Conservation (phyloP, 2,888 invertebrate species). For the Cosmorhoe ocellata region DNA sequence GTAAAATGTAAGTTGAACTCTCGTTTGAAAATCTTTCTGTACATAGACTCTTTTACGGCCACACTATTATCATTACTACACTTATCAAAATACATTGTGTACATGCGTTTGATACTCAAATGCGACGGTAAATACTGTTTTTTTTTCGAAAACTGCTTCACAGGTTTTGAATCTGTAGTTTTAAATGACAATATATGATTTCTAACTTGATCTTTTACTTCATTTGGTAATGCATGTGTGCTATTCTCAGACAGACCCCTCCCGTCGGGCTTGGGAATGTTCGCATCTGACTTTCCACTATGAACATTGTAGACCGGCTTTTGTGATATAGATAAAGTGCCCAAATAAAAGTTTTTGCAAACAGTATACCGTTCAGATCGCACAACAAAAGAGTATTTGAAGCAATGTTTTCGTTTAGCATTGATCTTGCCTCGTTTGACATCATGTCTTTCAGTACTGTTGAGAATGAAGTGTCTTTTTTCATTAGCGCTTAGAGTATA, state of each 20-base stretch:
- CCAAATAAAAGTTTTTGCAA: conserved; percentile 74
- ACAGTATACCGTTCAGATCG: conserved; percentile 62
- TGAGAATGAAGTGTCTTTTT: conserved; percentile 71
- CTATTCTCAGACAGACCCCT: conserved; percentile 65
- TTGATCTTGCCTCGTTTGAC: conserved; percentile 51
- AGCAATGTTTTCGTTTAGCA: conserved; percentile 62
- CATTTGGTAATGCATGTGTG: conserved; percentile 58
- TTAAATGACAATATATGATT: conserved; percentile 64
- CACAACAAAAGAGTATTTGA: conserved; percentile 70
- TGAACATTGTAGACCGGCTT: conserved; percentile 76
- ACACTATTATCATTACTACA: conserved; percentile 54
- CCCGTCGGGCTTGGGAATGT: conserved; percentile 73
- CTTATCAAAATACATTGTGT: conserved; percentile 59
- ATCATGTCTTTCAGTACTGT: conserved; percentile 66
- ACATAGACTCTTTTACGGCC: conserved; percentile 73
- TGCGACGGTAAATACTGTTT: conserved; percentile 62
- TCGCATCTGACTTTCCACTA: conserved; percentile 67
- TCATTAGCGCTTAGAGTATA: conserved; percentile 70
- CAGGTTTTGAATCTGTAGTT: conserved; percentile 60
- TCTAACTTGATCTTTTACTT: conserved; percentile 64
- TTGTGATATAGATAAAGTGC: conserved; percentile 73
- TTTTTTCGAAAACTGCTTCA: conserved; percentile 63
- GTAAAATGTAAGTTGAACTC: conserved; percentile 72
- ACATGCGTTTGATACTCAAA: conserved; percentile 70
- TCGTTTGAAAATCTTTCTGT: conserved; percentile 69